phyloP scores from a whole-genome alignment of 2,797 vertebrate genomes.

The Chaunax sp. region DNA sequence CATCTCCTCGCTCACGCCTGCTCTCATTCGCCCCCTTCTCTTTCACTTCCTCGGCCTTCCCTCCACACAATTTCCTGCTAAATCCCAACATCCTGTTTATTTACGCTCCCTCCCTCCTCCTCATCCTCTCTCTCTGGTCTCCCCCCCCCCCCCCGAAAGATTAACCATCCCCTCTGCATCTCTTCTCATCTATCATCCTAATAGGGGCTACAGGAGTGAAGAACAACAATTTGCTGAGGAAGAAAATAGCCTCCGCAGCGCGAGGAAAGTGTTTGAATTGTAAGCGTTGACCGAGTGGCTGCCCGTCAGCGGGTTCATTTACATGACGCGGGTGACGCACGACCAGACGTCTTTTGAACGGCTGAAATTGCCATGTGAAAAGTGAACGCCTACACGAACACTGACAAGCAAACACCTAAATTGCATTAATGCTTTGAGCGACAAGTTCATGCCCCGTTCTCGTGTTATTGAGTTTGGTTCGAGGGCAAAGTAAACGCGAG shows the following conservation, averaged over 20 bases:
- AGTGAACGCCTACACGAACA: conserved; percentile 8
- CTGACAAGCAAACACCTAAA: background rate
- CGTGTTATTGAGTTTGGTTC: background rate
- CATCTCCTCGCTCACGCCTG: conserved; percentile 31
- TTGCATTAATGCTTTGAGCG: conserved; percentile 17
- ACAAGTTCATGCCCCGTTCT: background rate
- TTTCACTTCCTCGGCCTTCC: conserved; percentile 2
- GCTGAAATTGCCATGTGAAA: no score
- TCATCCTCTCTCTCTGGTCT: conserved; percentile 42
- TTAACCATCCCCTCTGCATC: conserved; percentile 75
- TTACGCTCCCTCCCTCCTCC: conserved; percentile 50
- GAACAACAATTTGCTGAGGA: conserved; percentile 67
- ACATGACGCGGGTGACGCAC: background rate
- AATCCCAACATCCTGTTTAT: conserved; percentile 64
- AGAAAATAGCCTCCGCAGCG: conserved; percentile 59
- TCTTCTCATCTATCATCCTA: conserved; percentile 81
- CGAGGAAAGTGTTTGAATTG: conserved; percentile 62
- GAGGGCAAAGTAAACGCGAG: no score
- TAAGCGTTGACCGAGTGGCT: conserved; percentile 52
- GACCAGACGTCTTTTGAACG: conserved; percentile 25
- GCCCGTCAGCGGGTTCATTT: conserved; percentile 41
- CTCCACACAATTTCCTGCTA: conserved; percentile 37
- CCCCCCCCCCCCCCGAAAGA: conserved; percentile 65
- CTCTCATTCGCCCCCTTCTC: conserved; percentile 27
- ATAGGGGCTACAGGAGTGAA: conserved; percentile 66